Evolutionary conservation across 2,797 vertebrate genomes (phyloP).

Genomic region (Lacerta bilineata): DNA sequence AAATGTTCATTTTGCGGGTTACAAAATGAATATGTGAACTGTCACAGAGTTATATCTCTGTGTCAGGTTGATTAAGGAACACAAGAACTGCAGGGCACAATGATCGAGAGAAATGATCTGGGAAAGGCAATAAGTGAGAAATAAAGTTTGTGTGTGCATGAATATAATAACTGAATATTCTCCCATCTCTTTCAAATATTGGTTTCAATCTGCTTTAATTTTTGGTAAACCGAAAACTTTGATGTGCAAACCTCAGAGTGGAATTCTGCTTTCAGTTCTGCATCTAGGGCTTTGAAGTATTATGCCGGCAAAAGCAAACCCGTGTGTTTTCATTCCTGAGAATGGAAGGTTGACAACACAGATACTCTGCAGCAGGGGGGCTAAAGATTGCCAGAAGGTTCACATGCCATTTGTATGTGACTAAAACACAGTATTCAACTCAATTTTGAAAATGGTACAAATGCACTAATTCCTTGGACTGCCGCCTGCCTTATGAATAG

Average conservation of each 20-base stretch:
- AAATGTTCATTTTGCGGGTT: slow-evolving; percentile 24
- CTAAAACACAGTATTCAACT: not conserved
- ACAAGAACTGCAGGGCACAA: not conserved
- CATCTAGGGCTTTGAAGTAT: not conserved
- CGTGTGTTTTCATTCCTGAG: not conserved
- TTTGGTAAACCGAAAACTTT: not conserved
- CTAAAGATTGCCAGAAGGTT: not conserved
- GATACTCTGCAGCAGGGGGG: too few relatives aligned
- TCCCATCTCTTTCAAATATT: not conserved
- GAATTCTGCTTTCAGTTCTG: not conserved
- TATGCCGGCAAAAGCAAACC: not conserved
- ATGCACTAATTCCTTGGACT: not conserved
- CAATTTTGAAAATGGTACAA: not conserved
- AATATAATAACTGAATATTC: slow-evolving; percentile 12
- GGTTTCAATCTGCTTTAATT: not conserved
- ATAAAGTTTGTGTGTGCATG: not conserved
- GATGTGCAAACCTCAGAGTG: not conserved
- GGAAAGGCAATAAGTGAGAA: not conserved
- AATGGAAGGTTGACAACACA: not conserved
- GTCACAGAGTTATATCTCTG: slow-evolving; percentile 42
- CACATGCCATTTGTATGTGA: not conserved
- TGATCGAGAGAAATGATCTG: slow-evolving; percentile 11
- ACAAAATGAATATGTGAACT: slow-evolving; percentile 52
- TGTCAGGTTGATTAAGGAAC: slow-evolving; percentile 10
- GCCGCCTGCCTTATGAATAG: not conserved